Percentiles rank a stretch among this genome's conserved stretches.
Conservation (phyloP, 2,797 vertebrate species). For the Sebastes taczanowskii region DNA sequence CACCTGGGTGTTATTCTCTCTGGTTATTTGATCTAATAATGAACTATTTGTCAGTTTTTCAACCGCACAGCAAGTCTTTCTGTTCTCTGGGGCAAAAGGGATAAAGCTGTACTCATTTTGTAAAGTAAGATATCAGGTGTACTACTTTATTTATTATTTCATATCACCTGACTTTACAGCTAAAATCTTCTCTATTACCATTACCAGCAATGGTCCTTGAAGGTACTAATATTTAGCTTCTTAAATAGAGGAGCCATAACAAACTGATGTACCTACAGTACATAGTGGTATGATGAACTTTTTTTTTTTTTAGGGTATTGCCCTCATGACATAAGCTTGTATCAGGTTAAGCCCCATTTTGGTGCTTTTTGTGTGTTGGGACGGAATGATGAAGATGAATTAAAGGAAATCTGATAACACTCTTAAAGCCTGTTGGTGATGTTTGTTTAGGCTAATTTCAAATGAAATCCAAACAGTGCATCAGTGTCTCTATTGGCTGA, state of each 20-base stretch:
- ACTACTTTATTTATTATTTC: constrained; percentile 21
- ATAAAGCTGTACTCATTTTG: neutral
- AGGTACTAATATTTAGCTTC: neutral
- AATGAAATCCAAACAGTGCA: neutral
- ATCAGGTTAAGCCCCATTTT: neutral
- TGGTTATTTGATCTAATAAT: neutral
- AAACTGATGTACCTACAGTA: neutral
- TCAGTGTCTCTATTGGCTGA: too few species aligned
- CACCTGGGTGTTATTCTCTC: neutral
- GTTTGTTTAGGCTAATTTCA: neutral
- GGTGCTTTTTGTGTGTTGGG: neutral
- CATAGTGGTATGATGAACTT: neutral
- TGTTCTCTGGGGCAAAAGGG: neutral
- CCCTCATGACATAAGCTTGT: neutral
- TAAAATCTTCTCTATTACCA: neutral
- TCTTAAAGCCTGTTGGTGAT: neutral
- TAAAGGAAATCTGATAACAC: constrained; percentile 6
- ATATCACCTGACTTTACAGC: neutral
- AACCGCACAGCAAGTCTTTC: neutral
- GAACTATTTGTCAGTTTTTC: neutral
- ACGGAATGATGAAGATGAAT: neutral
- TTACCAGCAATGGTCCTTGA: neutral
- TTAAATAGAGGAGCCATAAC: neutral
- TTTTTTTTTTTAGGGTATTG: neutral
- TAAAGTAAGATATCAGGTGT: neutral